Percentiles rank a stretch among this genome's conserved stretches.
These are phyloP conservation scores for Cynaeus angustus DNA, from an alignment of 2,888 invertebrate genomes.

Conservation along the genomic window DNA sequence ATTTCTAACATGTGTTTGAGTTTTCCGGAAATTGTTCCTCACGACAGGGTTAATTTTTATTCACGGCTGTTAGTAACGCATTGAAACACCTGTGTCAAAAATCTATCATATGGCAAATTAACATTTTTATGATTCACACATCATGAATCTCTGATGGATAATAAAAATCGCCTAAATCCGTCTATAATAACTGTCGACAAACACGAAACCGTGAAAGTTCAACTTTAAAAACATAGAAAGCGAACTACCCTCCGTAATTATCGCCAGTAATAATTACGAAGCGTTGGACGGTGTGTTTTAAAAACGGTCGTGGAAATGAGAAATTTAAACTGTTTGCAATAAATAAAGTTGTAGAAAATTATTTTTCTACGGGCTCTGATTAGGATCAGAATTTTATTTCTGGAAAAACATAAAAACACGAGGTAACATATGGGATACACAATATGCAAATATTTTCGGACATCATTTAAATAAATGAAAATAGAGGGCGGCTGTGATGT, in stretches of 20 bases:
- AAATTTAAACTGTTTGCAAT: too few relatives aligned
- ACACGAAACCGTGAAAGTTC: not conserved
- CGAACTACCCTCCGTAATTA: too few relatives aligned
- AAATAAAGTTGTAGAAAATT: too few relatives aligned
- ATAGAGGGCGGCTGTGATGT: constrained; percentile 65
- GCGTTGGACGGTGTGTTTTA: too few relatives aligned
- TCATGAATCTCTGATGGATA: constrained; percentile 41
- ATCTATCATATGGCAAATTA: constrained; percentile 58
- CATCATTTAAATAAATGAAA: constrained; percentile 69
- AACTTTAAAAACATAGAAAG: not conserved
- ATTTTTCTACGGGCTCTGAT: constrained; percentile 19
- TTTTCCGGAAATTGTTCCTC: constrained; percentile 55
- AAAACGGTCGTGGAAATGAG: too few relatives aligned
- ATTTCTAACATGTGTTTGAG: constrained; percentile 59
- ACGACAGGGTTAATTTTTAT: constrained; percentile 59
- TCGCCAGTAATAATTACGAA: too few relatives aligned
- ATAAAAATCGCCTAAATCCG: constrained; percentile 36
- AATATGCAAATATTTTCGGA: constrained; percentile 67
- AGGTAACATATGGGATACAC: constrained; percentile 67
- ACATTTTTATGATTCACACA: constrained; percentile 47
- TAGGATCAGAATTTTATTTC: constrained; percentile 32
- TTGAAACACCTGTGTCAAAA: constrained; percentile 57
- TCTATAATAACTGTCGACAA: constrained; percentile 3
- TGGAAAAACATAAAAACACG: constrained; percentile 54
- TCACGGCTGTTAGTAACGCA: constrained; percentile 49